Evolutionary conservation across 2,888 invertebrate genomes (phyloP).

Genomic region (Augochlorella aurata): DNA sequence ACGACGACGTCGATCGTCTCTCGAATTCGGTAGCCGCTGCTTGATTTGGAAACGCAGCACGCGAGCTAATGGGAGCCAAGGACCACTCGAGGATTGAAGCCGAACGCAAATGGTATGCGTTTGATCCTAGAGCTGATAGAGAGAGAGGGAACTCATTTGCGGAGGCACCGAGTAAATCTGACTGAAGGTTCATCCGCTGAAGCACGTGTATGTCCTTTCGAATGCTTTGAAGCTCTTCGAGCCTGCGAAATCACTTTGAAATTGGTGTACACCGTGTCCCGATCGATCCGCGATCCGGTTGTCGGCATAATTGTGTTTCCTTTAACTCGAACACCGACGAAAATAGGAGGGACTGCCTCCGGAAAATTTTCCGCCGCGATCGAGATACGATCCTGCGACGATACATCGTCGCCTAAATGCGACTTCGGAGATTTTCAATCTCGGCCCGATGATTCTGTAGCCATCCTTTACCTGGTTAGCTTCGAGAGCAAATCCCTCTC

Average conservation of each 20-base stretch:
- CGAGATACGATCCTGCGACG: not conserved
- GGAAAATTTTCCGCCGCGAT: not conserved
- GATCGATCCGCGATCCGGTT: not conserved
- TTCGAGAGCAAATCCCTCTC: slow-evolving; percentile 44
- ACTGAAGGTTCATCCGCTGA: slow-evolving; percentile 7
- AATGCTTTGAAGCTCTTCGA: not conserved
- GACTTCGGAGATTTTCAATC: slow-evolving; percentile 7
- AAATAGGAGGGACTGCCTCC: not conserved
- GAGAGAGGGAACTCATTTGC: slow-evolving; percentile 12
- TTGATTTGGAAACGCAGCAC: not conserved
- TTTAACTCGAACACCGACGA: not conserved
- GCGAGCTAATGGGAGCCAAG: not conserved
- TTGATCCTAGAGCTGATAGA: slow-evolving; percentile 28
- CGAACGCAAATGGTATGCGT: slow-evolving; percentile 9
- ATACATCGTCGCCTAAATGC: not conserved
- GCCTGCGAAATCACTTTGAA: slow-evolving; percentile 5
- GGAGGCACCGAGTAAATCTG: slow-evolving; percentile 26
- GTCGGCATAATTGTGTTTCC: not conserved
- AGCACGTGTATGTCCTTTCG: slow-evolving; percentile 6
- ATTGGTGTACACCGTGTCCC: not conserved
- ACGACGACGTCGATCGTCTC: not conserved
- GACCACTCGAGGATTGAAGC: not conserved
- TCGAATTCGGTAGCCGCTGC: not conserved
- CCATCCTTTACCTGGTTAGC: slow-evolving; percentile 30
- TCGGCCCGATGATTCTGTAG: slow-evolving; percentile 25